Percentiles rank a stretch among this genome's conserved stretches.
phyloP scores from a whole-genome alignment of 1,140 invertebrate genomes.

The Sitobion miscanthi region DNA sequence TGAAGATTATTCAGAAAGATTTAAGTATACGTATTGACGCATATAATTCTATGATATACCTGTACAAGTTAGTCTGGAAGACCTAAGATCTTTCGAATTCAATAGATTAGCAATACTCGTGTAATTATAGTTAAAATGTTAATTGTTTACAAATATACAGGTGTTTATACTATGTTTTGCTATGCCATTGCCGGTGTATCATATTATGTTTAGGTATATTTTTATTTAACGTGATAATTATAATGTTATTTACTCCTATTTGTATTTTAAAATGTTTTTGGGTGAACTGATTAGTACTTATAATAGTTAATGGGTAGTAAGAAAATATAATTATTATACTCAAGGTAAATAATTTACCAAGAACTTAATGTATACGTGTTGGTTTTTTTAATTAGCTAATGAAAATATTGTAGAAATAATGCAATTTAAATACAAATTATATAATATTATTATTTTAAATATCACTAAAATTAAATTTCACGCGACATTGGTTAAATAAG shows the following conservation, averaged over 20 bases:
- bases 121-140: neutral
- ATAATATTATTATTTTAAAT: neutral
- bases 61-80: too few species aligned
- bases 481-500: neutral
- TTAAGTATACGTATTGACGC: neutral
- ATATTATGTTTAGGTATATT: neutral
- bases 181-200: neutral
- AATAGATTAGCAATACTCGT: too few species aligned
- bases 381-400: neutral
- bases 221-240: neutral
- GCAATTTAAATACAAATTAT: neutral
- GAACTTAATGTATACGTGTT: neutral
- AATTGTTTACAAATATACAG: neutral
- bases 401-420: neutral
- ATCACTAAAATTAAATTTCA: neutral
- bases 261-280: neutral
- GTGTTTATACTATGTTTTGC: neutral
- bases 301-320: neutral
- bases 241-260: conserved; percentile 4
- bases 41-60: too few species aligned
- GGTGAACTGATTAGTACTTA: neutral
- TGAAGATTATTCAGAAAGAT: neutral
- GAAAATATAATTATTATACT: neutral
- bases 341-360: neutral
- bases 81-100: too few species aligned